Conservation (phyloP, 2,797 vertebrate species). For the Apodemus agrarius region DNA sequence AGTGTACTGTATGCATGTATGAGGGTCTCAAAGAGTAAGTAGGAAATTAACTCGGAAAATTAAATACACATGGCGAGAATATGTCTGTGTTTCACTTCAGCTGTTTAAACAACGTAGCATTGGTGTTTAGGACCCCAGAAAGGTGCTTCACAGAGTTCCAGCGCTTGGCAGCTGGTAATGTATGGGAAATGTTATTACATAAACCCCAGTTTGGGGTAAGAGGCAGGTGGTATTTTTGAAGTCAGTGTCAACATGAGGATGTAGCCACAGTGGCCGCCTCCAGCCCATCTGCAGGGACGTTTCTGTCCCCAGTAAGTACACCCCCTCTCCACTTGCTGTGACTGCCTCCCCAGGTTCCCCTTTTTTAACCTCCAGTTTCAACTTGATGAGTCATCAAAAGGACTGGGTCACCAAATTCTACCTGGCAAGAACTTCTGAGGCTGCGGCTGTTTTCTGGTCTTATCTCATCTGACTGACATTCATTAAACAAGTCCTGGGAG, state of each 20-base stretch:
- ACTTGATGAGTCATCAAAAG: constrained; percentile 70
- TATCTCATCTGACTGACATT: constrained; percentile 20
- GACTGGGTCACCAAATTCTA: constrained; percentile 51
- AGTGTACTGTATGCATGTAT: neutral
- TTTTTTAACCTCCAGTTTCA: constrained; percentile 74
- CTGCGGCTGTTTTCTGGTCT: constrained; percentile 44
- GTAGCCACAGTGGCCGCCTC: constrained; percentile 72
- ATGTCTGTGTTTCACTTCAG: constrained; percentile 2
- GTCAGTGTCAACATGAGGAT: constrained; percentile 66
- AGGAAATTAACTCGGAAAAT: neutral
- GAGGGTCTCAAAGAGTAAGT: neutral
- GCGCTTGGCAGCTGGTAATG: constrained; percentile 64
- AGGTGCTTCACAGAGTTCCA: constrained; percentile 71
- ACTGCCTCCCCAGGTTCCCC: constrained; percentile 77
- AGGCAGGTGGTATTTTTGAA: constrained; percentile 82
- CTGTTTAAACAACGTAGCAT: constrained; percentile 24
- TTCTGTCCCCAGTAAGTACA: constrained; percentile 73
- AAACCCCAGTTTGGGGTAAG: constrained; percentile 64
- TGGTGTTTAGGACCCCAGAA: constrained; percentile 60
- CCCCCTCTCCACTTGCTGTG: constrained; percentile 74
- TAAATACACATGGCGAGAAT: neutral
- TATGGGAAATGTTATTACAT: constrained; percentile 77
- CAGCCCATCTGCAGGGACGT: constrained; percentile 79
- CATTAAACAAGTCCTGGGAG: constrained; percentile 25
- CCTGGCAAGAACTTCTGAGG: constrained; percentile 46